phyloP scores from a whole-genome alignment of 2,797 vertebrate genomes.

The Premnoplex brunnescens region DNA sequence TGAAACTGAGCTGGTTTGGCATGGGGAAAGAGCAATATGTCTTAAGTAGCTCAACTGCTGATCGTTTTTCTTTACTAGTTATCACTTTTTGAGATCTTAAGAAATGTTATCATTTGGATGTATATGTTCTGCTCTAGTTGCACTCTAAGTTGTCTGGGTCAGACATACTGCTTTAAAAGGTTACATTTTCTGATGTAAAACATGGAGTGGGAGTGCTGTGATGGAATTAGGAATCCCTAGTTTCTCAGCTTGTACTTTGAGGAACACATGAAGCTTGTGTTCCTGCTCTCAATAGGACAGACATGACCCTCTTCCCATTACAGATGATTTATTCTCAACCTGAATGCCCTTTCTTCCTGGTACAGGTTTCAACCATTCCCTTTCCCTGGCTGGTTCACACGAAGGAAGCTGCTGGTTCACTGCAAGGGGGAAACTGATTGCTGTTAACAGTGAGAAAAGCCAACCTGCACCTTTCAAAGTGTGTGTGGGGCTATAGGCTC shows the following conservation, averaged over 20 bases:
- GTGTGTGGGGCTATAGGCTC: background rate
- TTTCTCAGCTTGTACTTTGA: background rate
- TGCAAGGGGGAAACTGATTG: background rate
- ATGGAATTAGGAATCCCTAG: background rate
- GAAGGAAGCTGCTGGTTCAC: background rate
- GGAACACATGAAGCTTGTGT: background rate
- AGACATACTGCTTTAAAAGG: background rate
- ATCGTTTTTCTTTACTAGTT: background rate
- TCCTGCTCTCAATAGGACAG: background rate
- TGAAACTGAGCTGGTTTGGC: background rate
- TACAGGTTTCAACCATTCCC: background rate
- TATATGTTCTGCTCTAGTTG: background rate
- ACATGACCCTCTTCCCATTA: background rate
- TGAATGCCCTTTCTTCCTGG: background rate
- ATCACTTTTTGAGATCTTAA: background rate
- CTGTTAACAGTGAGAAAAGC: background rate
- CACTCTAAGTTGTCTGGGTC: background rate
- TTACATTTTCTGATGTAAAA: background rate
- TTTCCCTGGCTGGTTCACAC: fast-evolving
- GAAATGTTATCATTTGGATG: background rate
- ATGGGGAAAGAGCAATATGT: background rate
- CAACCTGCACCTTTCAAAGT: background rate
- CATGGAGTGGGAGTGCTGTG: background rate
- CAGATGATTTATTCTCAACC: background rate
- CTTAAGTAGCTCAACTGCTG: background rate